phyloP scores from a whole-genome alignment of 2,113 vertebrate genomes.

The Albula goreensis region DNA sequence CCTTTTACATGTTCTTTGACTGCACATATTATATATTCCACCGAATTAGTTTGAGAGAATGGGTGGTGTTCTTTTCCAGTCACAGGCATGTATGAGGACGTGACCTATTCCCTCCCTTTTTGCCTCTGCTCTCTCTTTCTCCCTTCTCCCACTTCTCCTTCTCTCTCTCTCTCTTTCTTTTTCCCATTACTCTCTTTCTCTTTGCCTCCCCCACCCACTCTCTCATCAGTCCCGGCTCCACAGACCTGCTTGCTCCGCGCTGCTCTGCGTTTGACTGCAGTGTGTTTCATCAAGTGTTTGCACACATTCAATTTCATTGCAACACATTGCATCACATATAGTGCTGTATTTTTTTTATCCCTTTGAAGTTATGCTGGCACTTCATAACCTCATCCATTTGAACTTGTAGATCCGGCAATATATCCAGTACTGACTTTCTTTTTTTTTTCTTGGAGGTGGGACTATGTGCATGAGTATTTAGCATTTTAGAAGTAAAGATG shows the following conservation, averaged over 20 bases:
- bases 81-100: not conserved
- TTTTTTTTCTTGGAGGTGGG: not conserved
- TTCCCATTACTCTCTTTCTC: not conserved
- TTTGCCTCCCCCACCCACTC: not conserved
- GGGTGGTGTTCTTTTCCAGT: not conserved
- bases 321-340: slow-evolving; percentile 20
- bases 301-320: slow-evolving; percentile 8
- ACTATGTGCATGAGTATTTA: not conserved
- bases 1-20: no score
- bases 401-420: slow-evolving; percentile 6
- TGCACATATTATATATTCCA: no score
- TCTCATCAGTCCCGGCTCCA: not conserved
- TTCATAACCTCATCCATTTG: slow-evolving; percentile 18
- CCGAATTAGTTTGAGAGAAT: not conserved
- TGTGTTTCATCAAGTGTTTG: slow-evolving; percentile 30
- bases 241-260: not conserved
- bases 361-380: not conserved
- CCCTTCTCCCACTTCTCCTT: not conserved
- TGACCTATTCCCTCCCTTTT: not conserved
- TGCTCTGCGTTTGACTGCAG: slow-evolving; percentile 23
- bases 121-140: not conserved
- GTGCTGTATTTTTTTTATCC: not conserved
- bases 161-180: fast-evolving
- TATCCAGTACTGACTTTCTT: slow-evolving; percentile 9
- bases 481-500: not conserved